Conservation (phyloP, 2,113 vertebrate genomes). For the Athene cunicularia region DNA sequence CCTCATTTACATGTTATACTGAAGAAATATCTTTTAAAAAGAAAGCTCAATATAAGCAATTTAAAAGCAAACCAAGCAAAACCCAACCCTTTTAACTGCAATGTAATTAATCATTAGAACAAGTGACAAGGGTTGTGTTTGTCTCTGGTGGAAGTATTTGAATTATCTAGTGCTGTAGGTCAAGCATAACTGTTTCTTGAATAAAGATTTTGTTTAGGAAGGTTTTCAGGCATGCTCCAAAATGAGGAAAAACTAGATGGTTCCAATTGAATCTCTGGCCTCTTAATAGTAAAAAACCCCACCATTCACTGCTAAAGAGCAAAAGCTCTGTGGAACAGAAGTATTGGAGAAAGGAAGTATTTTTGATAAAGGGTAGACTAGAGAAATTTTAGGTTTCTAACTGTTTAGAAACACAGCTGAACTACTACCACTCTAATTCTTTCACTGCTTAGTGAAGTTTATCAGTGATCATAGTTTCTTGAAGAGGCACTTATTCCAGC, state of each 20-base stretch:
- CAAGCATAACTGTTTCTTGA: constrained; percentile 23
- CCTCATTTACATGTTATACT: not conserved
- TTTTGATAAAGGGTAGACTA: not conserved
- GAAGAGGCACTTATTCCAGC: not conserved
- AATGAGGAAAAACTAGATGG: not conserved
- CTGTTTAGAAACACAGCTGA: not conserved
- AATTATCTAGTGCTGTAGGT: not conserved
- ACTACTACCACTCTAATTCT: not conserved
- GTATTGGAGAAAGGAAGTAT: not conserved
- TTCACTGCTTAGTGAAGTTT: not conserved
- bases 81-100: not conserved
- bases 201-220: constrained; percentile 33
- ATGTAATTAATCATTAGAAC: not conserved
- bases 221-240: not conserved
- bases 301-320: not conserved
- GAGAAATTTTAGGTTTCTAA: not conserved
- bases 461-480: not conserved
- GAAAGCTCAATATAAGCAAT: not conserved
- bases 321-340: not conserved
- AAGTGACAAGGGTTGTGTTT: not conserved
- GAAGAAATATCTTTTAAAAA: not conserved
- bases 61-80: not conserved
- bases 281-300: not conserved
- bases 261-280: not conserved
- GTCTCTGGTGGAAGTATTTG: not conserved